A percentile compares a stretch with the other conserved stretches of the same genome.
phyloP scores from a whole-genome alignment of 92 coral and sea anemone species.

The Micromussa lordhowensis region DNA sequence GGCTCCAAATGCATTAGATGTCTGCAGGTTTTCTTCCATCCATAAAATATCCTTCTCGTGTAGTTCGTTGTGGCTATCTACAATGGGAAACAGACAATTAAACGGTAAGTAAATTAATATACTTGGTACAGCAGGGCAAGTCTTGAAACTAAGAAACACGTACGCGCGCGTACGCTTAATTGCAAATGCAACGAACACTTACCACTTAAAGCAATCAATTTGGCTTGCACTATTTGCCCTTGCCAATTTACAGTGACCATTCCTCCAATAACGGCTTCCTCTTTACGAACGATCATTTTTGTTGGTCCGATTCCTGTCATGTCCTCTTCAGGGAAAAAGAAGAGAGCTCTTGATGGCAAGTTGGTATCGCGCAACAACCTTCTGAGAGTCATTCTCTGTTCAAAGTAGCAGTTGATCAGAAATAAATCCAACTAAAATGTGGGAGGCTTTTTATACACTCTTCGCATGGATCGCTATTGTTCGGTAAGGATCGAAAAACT shows the following conservation, averaged over 20 bases:
- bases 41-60: constrained; percentile 23
- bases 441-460: background rate
- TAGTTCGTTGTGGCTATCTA: constrained; percentile 27
- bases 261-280: constrained; percentile 18
- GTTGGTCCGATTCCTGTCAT: background rate
- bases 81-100: constrained; percentile 17
- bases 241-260: constrained; percentile 7
- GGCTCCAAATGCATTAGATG: constrained; percentile 24
- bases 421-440: background rate
- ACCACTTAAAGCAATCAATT: constrained; percentile 9
- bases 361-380: constrained; percentile 3
- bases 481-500: constrained; percentile 4
- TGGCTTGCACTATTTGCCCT: constrained; percentile 10
- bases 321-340: background rate
- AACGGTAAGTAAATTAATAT: constrained; percentile 4
- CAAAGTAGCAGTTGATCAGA: background rate
- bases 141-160: constrained; percentile 6
- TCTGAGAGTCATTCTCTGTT: constrained; percentile 9
- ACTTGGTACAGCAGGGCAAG: background rate
- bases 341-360: constrained; percentile 11
- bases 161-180: background rate
- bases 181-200: background rate
- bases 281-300: background rate
- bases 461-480: constrained; percentile 16
- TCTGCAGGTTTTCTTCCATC: constrained; percentile 19